phyloP scores from a whole-genome alignment of 2,113 vertebrate genomes.

The Clupea harengus region DNA sequence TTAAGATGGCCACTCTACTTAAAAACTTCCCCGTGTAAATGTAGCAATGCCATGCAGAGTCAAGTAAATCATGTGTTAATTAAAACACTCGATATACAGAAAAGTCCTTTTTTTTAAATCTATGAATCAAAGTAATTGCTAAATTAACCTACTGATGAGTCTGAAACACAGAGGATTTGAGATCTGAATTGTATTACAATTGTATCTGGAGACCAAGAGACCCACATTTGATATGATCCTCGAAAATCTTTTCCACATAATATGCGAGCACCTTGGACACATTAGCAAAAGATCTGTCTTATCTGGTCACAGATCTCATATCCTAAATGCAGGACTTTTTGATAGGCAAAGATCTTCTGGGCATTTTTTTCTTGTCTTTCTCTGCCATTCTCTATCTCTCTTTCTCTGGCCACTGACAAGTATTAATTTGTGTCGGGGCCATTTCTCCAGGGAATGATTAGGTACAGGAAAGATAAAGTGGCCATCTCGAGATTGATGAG shows the following conservation, averaged over 20 bases:
- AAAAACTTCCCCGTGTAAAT: conserved; percentile 14
- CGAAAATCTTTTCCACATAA: not conserved
- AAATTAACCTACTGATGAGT: conserved; percentile 34
- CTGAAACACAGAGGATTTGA: not conserved
- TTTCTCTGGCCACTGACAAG: not conserved
- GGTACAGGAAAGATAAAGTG: conserved; percentile 29
- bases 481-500: conserved; percentile 12
- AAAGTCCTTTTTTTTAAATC: conserved; percentile 22
- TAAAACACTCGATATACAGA: conserved; percentile 24
- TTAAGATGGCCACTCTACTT: conserved; percentile 33
- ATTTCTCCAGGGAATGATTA: not conserved
- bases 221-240: not conserved
- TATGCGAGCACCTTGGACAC: not conserved
- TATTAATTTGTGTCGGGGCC: not conserved
- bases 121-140: not conserved
- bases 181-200: not conserved
- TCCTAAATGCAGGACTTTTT: not conserved
- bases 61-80: conserved; percentile 39
- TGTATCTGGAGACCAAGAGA: not conserved
- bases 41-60: not conserved
- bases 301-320: not conserved
- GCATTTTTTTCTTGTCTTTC: not conserved
- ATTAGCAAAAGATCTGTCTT: not conserved
- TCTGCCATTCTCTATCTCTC: not conserved
- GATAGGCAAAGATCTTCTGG: not conserved